A percentile compares a stretch with the other conserved stretches of the same genome.
Evolutionary conservation across 2,113 vertebrate genomes (phyloP).

Genomic region (Fulica atra): DNA sequence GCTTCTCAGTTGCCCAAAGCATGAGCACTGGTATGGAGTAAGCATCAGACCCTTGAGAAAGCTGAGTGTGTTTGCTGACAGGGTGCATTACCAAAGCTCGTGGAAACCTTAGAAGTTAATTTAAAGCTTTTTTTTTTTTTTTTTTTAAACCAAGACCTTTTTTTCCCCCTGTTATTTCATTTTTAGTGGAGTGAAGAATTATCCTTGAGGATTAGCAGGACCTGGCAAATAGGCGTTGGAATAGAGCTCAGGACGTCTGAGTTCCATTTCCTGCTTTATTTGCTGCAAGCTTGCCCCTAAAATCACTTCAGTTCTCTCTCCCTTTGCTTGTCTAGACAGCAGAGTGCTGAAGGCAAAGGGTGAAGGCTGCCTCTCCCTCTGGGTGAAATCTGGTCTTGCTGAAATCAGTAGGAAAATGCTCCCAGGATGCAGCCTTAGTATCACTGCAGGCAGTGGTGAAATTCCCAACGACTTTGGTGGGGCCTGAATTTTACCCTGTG

Average conservation of each 20-base stretch:
- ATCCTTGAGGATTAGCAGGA: background rate
- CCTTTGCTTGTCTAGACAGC: background rate
- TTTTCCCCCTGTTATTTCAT: background rate
- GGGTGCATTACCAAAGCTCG: background rate
- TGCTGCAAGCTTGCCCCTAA: background rate
- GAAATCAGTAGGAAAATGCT: background rate
- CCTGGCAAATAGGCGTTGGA: background rate
- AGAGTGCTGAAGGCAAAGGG: background rate
- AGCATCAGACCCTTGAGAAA: background rate
- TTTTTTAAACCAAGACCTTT: background rate
- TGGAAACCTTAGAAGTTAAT: background rate
- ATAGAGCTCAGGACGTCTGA: background rate
- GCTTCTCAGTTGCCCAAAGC: background rate
- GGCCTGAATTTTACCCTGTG: background rate
- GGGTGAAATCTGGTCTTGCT: slow-evolving; percentile 32
- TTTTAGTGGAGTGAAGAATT: background rate
- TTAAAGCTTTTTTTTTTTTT: background rate
- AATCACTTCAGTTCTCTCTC: background rate
- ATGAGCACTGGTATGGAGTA: background rate
- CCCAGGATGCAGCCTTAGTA: background rate
- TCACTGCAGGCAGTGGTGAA: background rate
- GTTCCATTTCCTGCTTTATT: slow-evolving; percentile 26
- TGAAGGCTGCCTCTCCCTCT: background rate
- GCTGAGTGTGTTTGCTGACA: background rate
- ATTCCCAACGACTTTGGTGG: background rate